phyloP scores from a whole-genome alignment of 1,140 invertebrate genomes.

The Pseudobourletiella spinata region DNA sequence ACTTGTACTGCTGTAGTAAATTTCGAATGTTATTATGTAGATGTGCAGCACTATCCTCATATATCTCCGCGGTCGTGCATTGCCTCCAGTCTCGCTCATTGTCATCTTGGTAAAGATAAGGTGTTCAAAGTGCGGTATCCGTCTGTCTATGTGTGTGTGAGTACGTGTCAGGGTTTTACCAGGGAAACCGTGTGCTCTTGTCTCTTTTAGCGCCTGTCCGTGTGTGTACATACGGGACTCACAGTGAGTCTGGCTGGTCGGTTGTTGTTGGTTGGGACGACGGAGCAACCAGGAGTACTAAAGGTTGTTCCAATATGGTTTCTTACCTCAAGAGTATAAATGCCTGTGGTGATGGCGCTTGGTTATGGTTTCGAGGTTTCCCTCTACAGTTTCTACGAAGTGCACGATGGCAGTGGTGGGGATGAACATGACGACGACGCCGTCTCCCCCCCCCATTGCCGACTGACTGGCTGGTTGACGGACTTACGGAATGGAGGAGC shows the following conservation, averaged over 20 bases:
- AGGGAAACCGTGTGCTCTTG: no score
- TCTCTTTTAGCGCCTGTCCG: no score
- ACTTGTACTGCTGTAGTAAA: background rate
- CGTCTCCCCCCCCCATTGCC: background rate
- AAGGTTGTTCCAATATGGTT: no score
- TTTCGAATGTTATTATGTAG: no score
- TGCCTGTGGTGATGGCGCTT: slow-evolving; percentile 6
- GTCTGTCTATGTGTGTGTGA: background rate
- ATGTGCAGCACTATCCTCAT: no score
- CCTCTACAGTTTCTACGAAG: background rate
- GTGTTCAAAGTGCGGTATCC: no score
- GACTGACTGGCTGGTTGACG: background rate
- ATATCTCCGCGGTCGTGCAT: no score
- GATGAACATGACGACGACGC: no score
- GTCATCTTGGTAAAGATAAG: background rate
- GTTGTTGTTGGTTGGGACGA: no score
- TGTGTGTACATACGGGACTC: no score
- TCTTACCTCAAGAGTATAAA: background rate
- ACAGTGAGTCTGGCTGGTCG: no score
- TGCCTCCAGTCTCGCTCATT: background rate
- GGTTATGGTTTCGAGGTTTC: slow-evolving; percentile 8
- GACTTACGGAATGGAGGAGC: background rate
- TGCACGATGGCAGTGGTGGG: background rate
- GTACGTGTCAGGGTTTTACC: background rate
- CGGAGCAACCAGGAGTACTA: no score